These are phyloP conservation scores for Lithophane semibrunnea DNA, from an alignment of 2,888 invertebrate genomes.

Conservation along the genomic window DNA sequence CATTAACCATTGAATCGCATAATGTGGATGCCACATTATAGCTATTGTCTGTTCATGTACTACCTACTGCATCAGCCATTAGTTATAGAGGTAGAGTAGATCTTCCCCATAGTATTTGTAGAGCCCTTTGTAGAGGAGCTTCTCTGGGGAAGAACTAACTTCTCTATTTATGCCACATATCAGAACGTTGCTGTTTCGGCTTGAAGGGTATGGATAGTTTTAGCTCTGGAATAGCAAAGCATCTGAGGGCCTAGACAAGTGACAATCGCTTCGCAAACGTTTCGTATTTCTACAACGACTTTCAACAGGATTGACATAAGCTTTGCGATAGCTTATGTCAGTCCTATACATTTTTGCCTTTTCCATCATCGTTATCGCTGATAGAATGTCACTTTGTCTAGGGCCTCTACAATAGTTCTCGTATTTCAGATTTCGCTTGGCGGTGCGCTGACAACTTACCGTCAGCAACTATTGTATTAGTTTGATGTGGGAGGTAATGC, in stretches of 20 bases:
- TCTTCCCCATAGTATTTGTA: too few relatives aligned
- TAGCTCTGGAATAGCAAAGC: neutral
- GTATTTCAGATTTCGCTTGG: neutral
- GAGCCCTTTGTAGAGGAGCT: neutral
- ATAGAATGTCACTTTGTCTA: too few relatives aligned
- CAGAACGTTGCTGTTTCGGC: neutral
- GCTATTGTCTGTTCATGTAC: slow-evolving; percentile 36
- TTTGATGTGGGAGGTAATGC: neutral
- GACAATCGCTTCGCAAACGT: too few relatives aligned
- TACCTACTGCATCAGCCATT: slow-evolving; percentile 1
- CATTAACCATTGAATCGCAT: slow-evolving; percentile 35
- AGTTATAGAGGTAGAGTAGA: neutral
- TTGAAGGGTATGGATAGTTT: neutral
- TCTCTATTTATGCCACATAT: neutral
- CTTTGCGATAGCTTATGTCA: too few relatives aligned
- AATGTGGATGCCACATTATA: slow-evolving; percentile 34
- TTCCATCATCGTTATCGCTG: too few relatives aligned
- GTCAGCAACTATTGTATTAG: slow-evolving; percentile 1
- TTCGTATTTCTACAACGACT: too few relatives aligned
- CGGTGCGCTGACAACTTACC: neutral
- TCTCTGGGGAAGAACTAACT: neutral
- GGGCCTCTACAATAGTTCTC: neutral
- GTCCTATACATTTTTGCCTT: too few relatives aligned
- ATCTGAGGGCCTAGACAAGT: neutral
- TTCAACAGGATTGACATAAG: too few relatives aligned